Base-by-base conservation (phyloP, 2,888 invertebrate genomes). In the Sipunculus nudus region DNA sequence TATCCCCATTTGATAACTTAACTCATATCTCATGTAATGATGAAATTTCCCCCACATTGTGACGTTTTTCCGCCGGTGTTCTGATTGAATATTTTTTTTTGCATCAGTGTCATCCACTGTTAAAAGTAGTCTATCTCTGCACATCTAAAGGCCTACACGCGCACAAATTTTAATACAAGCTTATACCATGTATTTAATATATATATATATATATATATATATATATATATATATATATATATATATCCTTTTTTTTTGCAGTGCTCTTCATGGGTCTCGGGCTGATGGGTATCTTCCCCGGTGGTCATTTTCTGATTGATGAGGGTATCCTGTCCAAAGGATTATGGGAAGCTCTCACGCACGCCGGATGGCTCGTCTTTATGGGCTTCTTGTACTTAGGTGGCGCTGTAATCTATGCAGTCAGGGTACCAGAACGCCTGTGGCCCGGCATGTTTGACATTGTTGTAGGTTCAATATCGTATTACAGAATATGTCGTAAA, bases 381-480 rank as follows among this genome's bases (percentile, higher is more conserved):
- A 96, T 95, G 95, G 95, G 93, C 25, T 85, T 90, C 56, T 87
- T 97, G 54, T 98, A 98, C 81, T 94, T 98, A 73, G 86, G 93
- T 58, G 97, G 97, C 62, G 96, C 96, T 46, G 86, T 95, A 83
- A 89, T 97, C 74, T 98, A 98, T 85, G 95, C 96, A 3, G 86
- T 93, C 62, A 87, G 97, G 68, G 92, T 98, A 59, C 97, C 97
- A 8, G 97, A 98, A 85, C 87, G 97, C 65, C 96, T 93, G 88
- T 96, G 95, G 84, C 97, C 97, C 8, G 92, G 92, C 64, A 91
- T 89, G 84, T 92, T 94, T 86, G 97, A 98, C 85, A 93, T 96
- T 78, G 95, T 95, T 92, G 91, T 91, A 84, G 85, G 87, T 57
- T 25, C 16, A 10, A 10, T 21, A 31, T 47, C 8, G 43, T 41